Percentiles rank a stretch among this genome's conserved stretches.
Evolutionary conservation across 2,888 invertebrate genomes (phyloP).

Genomic region (Eupeodes latifasciatus): DNA sequence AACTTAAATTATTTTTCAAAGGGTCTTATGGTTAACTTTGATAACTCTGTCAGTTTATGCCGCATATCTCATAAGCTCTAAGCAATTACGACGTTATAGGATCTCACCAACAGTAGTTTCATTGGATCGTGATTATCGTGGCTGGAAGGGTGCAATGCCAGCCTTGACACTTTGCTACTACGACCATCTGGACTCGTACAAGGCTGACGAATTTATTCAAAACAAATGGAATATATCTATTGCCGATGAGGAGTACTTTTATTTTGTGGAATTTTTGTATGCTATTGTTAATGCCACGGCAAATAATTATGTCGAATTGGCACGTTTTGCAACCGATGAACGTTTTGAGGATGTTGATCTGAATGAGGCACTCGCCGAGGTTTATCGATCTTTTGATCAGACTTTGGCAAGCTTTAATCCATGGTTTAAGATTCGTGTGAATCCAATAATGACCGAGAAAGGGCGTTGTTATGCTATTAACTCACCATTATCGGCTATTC

Average conservation of each 20-base stretch:
- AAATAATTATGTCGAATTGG: conserved; percentile 82
- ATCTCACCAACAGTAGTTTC: conserved; percentile 83
- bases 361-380: conserved; percentile 80
- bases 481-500: conserved; percentile 82
- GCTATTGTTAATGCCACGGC: conserved; percentile 85
- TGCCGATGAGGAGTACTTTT: conserved; percentile 83
- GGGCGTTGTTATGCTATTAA: conserved; percentile 88
- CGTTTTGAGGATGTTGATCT: conserved; percentile 84
- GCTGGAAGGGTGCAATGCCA: conserved; percentile 82
- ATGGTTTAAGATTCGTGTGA: conserved; percentile 79
- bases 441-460: conserved; percentile 87
- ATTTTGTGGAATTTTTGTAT: conserved; percentile 84
- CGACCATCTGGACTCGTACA: conserved; percentile 81
- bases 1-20: conserved; percentile 33
- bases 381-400: conserved; percentile 81
- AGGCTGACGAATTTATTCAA: conserved; percentile 81
- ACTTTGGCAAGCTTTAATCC: conserved; percentile 79
- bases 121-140: conserved; percentile 82
- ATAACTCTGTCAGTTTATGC: conserved; percentile 78
- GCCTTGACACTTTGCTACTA: conserved; percentile 83
- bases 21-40: conserved; percentile 79
- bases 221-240: conserved; percentile 84
- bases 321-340: conserved; percentile 83
- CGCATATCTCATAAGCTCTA: conserved; percentile 78
- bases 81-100: conserved; percentile 80